A percentile compares a stretch with the other conserved stretches of the same genome.
Evolutionary conservation across 2,888 invertebrate genomes (phyloP).

Genomic region (Stenchaetothrips biformis): DNA sequence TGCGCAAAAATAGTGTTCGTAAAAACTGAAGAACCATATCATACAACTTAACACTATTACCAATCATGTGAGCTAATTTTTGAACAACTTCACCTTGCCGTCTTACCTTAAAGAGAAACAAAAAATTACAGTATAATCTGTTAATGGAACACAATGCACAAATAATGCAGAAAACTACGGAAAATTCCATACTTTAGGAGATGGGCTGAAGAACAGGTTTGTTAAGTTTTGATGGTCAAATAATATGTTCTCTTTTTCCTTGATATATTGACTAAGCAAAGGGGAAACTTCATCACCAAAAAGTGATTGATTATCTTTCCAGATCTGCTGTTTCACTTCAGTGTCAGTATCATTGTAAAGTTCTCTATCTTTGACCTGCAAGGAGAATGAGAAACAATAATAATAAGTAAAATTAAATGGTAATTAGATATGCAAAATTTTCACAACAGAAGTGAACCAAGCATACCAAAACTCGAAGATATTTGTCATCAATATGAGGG

Average conservation of each 20-base stretch:
- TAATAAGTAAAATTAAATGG: constrained; percentile 24
- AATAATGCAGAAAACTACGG: no score
- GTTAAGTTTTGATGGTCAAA: constrained; percentile 82
- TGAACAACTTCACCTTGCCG: constrained; percentile 87
- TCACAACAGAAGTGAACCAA: not conserved
- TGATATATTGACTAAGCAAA: constrained; percentile 84
- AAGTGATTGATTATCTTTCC: constrained; percentile 94
- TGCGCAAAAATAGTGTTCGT: constrained; percentile 83
- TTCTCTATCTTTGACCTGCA: constrained; percentile 65
- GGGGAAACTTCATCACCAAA: constrained; percentile 98
- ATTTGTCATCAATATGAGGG: constrained; percentile 88
- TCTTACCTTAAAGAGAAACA: constrained; percentile 49
- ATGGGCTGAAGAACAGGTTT: constrained; percentile 84
- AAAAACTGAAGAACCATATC: constrained; percentile 95
- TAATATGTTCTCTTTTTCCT: constrained; percentile 86
- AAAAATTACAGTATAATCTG: no score
- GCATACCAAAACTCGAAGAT: constrained; percentile 64
- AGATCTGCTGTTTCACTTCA: constrained; percentile 95
- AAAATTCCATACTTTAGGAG: constrained; percentile 68
- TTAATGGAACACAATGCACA: no score
- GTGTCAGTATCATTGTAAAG: constrained; percentile 91
- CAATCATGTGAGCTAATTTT: constrained; percentile 92
- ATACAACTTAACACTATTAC: constrained; percentile 84
- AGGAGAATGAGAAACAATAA: constrained; percentile 8
- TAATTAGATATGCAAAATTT: not conserved